Evolutionary conservation across 1,140 invertebrate genomes (phyloP).

Genomic region (Pseudomyrmex cubaensis): DNA sequence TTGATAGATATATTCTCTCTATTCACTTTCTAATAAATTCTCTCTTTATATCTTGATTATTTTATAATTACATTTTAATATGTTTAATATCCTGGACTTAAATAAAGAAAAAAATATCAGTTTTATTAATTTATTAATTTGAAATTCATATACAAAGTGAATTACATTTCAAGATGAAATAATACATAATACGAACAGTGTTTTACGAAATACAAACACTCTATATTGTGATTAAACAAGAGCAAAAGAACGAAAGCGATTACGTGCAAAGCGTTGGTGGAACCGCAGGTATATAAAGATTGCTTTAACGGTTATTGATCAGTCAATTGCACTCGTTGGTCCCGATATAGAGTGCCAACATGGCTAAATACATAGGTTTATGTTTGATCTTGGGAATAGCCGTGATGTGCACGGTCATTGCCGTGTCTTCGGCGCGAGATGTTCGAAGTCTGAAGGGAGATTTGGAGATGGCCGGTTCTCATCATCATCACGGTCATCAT

Average conservation of each 20-base stretch:
- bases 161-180: neutral
- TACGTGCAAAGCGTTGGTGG: constrained; percentile 68
- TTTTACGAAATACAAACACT: constrained; percentile 70
- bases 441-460: constrained; percentile 58
- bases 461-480: constrained; percentile 84
- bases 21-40: constrained; percentile 16
- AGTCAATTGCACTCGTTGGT: constrained; percentile 74
- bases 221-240: constrained; percentile 44
- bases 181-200: neutral
- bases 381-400: constrained; percentile 58
- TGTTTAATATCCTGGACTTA: neutral
- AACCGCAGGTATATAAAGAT: constrained; percentile 76
- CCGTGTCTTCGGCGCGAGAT: constrained; percentile 65
- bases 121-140: too few relatives aligned
- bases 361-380: constrained; percentile 60
- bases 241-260: constrained; percentile 73
- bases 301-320: constrained; percentile 65
- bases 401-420: constrained; percentile 61
- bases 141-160: too few relatives aligned
- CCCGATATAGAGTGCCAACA: constrained; percentile 62
- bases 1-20: neutral
- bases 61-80: neutral
- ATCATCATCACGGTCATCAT: constrained; percentile 84
- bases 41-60: neutral
- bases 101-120: too few relatives aligned